Percentiles rank a stretch among this genome's conserved stretches.
Conservation (phyloP, 2,113 vertebrate species). For the Semnornis frantzii region DNA sequence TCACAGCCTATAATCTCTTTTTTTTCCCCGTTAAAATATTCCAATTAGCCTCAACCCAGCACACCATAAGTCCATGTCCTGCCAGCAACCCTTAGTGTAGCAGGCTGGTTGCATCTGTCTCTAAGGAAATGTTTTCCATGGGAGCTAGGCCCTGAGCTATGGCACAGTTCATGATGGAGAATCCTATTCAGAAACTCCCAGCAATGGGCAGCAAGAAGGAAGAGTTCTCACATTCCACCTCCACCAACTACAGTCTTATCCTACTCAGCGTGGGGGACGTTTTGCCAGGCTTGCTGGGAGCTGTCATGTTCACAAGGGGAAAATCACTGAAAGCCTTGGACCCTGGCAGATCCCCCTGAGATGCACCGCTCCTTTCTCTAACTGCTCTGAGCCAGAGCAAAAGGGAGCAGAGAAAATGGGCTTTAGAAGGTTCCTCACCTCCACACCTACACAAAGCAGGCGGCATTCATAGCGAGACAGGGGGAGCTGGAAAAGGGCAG, state of each 20-base stretch:
- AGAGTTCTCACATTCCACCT: not conserved
- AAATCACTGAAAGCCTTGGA: not conserved
- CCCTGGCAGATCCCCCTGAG: not conserved
- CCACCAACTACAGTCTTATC: not conserved
- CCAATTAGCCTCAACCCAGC: no score
- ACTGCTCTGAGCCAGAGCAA: not conserved
- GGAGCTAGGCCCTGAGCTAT: not conserved
- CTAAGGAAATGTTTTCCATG: not conserved
- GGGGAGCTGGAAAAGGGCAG: not conserved
- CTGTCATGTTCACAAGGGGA: not conserved
- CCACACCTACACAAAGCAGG: accelerated
- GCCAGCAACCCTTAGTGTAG: not conserved
- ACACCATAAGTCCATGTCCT: not conserved
- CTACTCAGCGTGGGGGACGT: not conserved
- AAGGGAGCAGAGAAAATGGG: no score
- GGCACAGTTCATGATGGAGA: not conserved
- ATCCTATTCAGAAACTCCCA: not conserved
- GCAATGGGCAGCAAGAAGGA: not conserved
- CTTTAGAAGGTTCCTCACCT: not conserved
- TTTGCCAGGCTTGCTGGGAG: not conserved
- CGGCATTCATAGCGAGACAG: not conserved
- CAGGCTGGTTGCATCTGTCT: not conserved
- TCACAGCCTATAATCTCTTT: no score
- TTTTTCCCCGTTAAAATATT: no score
- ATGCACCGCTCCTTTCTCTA: not conserved